Base-by-base conservation (phyloP, 2,888 invertebrate genomes). In the Polia nebulosa region DNA sequence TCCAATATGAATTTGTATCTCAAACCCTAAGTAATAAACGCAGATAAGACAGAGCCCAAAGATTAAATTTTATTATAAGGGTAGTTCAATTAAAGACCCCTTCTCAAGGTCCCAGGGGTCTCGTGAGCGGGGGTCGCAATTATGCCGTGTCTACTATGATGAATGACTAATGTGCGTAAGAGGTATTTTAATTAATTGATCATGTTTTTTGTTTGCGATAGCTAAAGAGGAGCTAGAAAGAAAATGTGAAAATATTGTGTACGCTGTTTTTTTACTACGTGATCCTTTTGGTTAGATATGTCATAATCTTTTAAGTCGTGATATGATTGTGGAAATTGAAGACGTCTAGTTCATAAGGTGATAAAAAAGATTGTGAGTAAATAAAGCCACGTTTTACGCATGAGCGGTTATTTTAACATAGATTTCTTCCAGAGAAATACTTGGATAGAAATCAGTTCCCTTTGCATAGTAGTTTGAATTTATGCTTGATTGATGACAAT, bases 61-160 rank as follows among this genome's bases (percentile, higher is more conserved):
- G 81, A 87, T 85, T 78, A 82, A 80, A 87, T 86, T 87, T 87
- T 86, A 85, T 85, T 85, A 82, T 79, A 73, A 76, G 76, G 74
- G 69, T 79, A 82, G 80, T 79, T 82, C 79, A 85, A 78, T 81
- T 80, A 81, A 66, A 76, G 74, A 68, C 55, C 75, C 60, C 52
- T 29, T 76, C 41, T 41, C 49, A 22, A 27, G 5, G 34, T 78
- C 84, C 72, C 83, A 0, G n/a, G 78, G 84, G 83, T 71, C 75
- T 80, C 80, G 58, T 80, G 77, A 79, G 68, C 39, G 58, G 63
- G 74, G 68, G 68, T 64, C 64, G 71, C 82, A 85, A 84, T 83
- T 81, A 83, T 76, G 67, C 52, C 72, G 58, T 70, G 70, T 63
- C 76, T 66, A 58, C 65, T 58, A 83, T 83, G 81, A 83, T 80